Evolutionary conservation across 2,113 vertebrate genomes (phyloP).

Genomic region (Protobothrops flavoviridis): DNA sequence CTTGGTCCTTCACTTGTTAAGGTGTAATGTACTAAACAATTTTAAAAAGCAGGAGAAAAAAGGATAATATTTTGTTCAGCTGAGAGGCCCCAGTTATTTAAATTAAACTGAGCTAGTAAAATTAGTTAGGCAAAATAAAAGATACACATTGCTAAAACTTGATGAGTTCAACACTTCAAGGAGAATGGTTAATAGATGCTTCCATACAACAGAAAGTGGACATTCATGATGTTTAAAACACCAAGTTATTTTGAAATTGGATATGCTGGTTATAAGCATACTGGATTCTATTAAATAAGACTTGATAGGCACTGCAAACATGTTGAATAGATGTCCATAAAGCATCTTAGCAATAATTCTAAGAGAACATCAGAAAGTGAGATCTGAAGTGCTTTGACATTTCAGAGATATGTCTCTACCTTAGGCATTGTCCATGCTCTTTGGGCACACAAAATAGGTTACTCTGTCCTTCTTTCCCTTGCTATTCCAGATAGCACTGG

Average conservation of each 20-base stretch:
- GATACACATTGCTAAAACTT: neutral
- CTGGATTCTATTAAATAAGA: neutral
- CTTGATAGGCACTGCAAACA: neutral
- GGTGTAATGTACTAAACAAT: neutral
- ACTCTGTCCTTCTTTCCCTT: neutral
- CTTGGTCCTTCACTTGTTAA: conserved; percentile 51
- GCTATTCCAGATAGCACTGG: neutral
- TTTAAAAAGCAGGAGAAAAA: neutral
- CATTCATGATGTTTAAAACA: neutral
- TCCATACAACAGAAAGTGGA: neutral
- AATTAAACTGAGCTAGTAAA: neutral
- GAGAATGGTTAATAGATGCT: neutral
- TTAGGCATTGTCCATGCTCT: neutral
- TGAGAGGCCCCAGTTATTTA: neutral
- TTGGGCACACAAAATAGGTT: neutral
- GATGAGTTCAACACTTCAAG: neutral
- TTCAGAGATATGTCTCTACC: neutral
- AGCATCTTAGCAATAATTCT: neutral
- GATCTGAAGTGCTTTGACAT: neutral
- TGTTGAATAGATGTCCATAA: neutral
- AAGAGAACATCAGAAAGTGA: neutral
- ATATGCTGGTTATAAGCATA: neutral
- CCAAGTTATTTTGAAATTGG: neutral
- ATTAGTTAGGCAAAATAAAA: neutral
- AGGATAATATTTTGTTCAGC: neutral